Percentiles rank a stretch among this genome's conserved stretches.
Evolutionary conservation across 1,140 invertebrate species (phyloP).

Genomic region (Carcinoscorpius rotundicauda): DNA sequence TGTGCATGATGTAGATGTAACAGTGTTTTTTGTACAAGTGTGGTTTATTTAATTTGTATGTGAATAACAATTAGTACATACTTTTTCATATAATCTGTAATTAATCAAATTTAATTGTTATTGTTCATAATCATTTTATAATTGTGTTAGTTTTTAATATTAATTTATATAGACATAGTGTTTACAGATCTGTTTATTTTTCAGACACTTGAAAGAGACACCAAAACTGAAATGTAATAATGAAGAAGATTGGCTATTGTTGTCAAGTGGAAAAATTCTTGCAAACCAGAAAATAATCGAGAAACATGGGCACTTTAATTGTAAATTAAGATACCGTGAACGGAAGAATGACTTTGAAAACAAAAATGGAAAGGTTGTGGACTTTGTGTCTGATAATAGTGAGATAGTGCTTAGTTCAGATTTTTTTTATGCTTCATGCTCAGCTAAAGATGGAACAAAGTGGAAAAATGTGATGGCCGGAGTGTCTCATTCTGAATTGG

Average conservation of each 20-base stretch:
- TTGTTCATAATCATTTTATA: no score
- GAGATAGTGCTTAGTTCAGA: conserved; percentile 36
- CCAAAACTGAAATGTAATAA: conserved; percentile 11
- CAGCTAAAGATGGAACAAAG: conserved; percentile 39
- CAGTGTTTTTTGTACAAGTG: no score
- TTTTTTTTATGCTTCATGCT: conserved; percentile 48
- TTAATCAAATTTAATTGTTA: no score
- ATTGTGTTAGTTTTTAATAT: background rate
- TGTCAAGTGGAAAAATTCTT: background rate
- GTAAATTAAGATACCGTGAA: conserved; percentile 13
- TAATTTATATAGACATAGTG: background rate
- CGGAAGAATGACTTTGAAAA: conserved; percentile 11
- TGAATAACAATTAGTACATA: no score
- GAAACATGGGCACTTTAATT: conserved; percentile 11
- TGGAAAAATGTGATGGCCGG: conserved; percentile 47
- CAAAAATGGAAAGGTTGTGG: background rate
- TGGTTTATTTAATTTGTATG: no score
- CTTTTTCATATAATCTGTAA: no score
- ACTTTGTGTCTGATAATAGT: background rate
- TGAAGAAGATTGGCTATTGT: conserved; percentile 12
- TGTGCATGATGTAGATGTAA: no score
- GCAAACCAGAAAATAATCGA: conserved; percentile 6
- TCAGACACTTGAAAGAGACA: conserved; percentile 11
- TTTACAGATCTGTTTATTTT: background rate
- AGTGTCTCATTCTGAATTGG: conserved; percentile 37